Conservation (phyloP, 2,888 invertebrate genomes). For the Punctoribates punctum region DNA sequence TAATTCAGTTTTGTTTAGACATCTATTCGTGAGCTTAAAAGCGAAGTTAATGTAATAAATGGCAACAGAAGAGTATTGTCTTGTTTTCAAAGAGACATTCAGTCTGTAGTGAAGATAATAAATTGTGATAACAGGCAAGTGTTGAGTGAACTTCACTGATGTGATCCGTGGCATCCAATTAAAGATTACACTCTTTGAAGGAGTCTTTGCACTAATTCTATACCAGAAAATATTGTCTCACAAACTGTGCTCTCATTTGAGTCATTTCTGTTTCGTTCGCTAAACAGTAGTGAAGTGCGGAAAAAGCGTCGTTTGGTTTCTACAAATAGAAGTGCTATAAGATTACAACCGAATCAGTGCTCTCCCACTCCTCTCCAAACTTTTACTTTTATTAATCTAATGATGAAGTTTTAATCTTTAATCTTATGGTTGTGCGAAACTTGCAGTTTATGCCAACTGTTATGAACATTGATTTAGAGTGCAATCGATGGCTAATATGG, state of each 20-base stretch:
- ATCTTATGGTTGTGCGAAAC: not conserved
- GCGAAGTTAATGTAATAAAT: slow-evolving; percentile 22
- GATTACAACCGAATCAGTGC: not conserved
- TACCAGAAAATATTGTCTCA: slow-evolving; percentile 14
- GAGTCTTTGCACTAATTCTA: not conserved
- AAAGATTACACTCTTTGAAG: slow-evolving; percentile 20
- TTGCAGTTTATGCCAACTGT: not conserved
- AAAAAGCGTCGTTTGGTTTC: not conserved
- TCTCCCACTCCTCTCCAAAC: not conserved
- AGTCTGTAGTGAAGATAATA: slow-evolving; percentile 11
- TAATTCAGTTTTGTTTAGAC: slow-evolving; percentile 17
- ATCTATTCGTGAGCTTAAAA: slow-evolving; percentile 22
- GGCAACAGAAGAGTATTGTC: slow-evolving; percentile 9
- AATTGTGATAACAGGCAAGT: slow-evolving; percentile 33
- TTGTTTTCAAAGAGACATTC: slow-evolving; percentile 30
- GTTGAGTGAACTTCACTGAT: slow-evolving; percentile 23
- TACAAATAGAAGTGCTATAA: slow-evolving; percentile 15
- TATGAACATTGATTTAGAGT: not conserved
- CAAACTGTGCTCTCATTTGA: slow-evolving; percentile 16
- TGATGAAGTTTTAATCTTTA: slow-evolving; percentile 5
- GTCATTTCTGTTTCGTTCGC: not conserved
- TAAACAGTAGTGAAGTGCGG: too few relatives aligned
- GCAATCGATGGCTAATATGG: not conserved
- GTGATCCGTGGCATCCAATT: slow-evolving; percentile 16
- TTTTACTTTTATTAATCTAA: slow-evolving; percentile 7